These are phyloP conservation scores for Tryphoninae sp. DNA, from an alignment of 2,888 invertebrate species.

Conservation along the genomic window DNA sequence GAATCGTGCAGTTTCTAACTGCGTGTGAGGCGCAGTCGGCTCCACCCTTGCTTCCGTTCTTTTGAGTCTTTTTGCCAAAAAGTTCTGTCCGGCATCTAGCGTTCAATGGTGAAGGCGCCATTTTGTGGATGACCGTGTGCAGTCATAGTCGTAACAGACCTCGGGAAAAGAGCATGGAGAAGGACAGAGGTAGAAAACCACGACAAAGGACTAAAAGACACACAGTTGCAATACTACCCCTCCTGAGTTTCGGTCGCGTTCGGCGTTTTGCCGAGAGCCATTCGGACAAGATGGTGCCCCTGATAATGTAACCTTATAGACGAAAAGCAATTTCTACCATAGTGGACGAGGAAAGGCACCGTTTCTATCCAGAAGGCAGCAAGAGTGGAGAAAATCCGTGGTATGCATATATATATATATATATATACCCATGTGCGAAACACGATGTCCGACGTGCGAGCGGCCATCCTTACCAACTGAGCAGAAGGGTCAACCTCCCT, in stretches of 20 bases:
- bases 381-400: constrained; percentile 15
- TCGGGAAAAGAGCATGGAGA: constrained; percentile 21
- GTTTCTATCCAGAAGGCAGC: constrained; percentile 38
- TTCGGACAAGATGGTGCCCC: constrained; percentile 79
- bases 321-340: constrained; percentile 79
- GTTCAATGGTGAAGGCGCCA: neutral
- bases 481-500: constrained; percentile 38
- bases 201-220: neutral
- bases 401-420: neutral
- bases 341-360: constrained; percentile 42
- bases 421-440: neutral
- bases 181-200: constrained; percentile 32
- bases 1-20: constrained; percentile 66
- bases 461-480: constrained; percentile 29
- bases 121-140: constrained; percentile 20
- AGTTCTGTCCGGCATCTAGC: constrained; percentile 28
- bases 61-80: constrained; percentile 49
- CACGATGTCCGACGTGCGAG: constrained; percentile 34
- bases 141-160: neutral
- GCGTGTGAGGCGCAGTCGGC: constrained; percentile 24
- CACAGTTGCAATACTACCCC: constrained; percentile 72
- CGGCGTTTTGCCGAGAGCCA: constrained; percentile 78
- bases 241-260: constrained; percentile 71
- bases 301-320: constrained; percentile 80
- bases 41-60: neutral